phyloP scores from a whole-genome alignment of 2,797 vertebrate species.

The Corythornis leucogaster region DNA sequence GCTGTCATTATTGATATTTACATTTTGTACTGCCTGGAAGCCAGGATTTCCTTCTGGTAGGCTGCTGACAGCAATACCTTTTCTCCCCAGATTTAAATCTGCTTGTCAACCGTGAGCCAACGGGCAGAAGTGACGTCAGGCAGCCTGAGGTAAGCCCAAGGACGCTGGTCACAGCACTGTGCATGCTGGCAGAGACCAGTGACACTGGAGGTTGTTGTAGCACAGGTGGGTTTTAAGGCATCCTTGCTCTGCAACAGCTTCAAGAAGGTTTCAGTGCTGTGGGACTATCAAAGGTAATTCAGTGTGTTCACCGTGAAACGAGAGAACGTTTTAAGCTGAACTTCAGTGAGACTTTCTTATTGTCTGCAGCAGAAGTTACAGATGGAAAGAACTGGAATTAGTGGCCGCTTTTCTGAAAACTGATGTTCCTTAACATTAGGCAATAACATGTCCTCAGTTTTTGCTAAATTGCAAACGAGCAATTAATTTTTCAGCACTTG shows the following conservation, averaged over 20 bases:
- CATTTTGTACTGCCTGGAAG: background rate
- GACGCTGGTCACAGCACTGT: background rate
- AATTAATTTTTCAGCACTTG: constrained; percentile 81
- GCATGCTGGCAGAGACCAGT: accelerated
- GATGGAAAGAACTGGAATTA: constrained; percentile 51
- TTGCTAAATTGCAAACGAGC: constrained; percentile 76
- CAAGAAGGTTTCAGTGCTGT: background rate
- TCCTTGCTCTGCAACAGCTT: background rate
- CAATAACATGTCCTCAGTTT: constrained; percentile 68
- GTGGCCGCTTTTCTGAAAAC: constrained; percentile 48
- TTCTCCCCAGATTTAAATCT: background rate
- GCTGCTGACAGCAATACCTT: background rate
- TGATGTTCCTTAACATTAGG: constrained; percentile 72
- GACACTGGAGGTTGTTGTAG: background rate
- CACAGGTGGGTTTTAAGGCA: background rate
- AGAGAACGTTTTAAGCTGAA: background rate
- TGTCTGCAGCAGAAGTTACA: constrained; percentile 39
- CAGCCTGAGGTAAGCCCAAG: background rate
- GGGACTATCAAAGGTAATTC: background rate
- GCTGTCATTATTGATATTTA: constrained; percentile 37
- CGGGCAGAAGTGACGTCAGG: background rate
- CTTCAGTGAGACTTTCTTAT: background rate
- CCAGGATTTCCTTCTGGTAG: background rate
- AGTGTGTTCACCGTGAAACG: background rate
- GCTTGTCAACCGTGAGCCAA: background rate